Evolutionary conservation across 2,797 vertebrate species (phyloP), one percentile per base, ranked within the genome.

Genomic region (Paramormyrops hopkinsi): DNA sequence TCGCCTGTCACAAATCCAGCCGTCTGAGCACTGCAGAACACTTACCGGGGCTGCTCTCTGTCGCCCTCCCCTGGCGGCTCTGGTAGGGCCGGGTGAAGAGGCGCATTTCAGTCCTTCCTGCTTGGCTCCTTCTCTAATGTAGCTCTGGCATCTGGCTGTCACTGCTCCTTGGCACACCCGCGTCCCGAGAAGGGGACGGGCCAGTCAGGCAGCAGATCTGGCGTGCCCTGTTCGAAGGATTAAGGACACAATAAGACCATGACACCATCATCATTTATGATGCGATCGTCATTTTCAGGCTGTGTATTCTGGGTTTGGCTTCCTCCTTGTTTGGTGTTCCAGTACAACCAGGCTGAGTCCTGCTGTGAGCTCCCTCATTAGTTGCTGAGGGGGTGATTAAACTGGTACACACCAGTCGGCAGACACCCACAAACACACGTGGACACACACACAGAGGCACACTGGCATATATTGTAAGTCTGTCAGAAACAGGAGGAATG

Each of bases 21-120:
- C 29, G 17, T n/a, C 50, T 19, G 51, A 54, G 29, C 25, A 48
- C 17, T 59, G 17, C 33, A 2, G 59, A 90, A 9, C 2, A 94
- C 95, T 96, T 93, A 96, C 96, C 95, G 14, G 92, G 91, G 92
- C 93, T 94, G 91, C 92, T 90, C 90, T 91, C 92, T 90, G 91
- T 90, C 88, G 91, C 89, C 90, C 90, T 90, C 88, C 89, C 89
- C 88, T 87, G 91, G 88, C 22, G 86, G 88, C 91, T 94, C 94
- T 93, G 92, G 2, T 93, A 93, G 90, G 92, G 92, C 87, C 91
- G 91, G 88, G 89, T 90, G 92, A 93, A 91, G n/a, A 89, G 94
- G 92, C 92, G 93, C 95, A 96, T 96, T 93, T 93, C 93, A 91
- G 90, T 90, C 89, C 91, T 90, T 91, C 92, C 91, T 92, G 91